A percentile compares a stretch with the other conserved stretches of the same genome.
These are phyloP conservation scores for Pteropus rufus DNA, from an alignment of 2,797 vertebrate genomes.

Conservation along the genomic window DNA sequence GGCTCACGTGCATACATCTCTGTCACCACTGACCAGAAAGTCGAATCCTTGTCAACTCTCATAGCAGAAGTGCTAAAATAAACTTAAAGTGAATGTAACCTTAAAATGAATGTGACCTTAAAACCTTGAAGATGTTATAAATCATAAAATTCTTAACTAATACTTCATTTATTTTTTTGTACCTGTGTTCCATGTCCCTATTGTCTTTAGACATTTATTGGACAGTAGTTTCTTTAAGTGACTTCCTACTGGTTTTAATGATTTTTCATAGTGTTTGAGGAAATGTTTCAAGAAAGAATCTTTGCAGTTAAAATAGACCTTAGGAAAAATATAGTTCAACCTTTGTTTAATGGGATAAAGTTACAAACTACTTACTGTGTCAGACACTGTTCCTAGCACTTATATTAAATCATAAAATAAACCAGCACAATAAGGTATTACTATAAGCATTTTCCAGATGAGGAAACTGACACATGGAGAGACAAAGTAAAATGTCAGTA, in stretches of 20 bases:
- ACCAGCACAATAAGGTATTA: not conserved
- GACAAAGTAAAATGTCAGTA: not conserved
- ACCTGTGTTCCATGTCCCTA: not conserved
- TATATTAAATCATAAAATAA: not conserved
- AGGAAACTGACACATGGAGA: not conserved
- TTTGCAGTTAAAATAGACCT: not conserved
- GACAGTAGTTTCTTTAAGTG: constrained; percentile 12
- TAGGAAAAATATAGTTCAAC: not conserved
- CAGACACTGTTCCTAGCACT: not conserved
- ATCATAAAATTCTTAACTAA: constrained; percentile 63
- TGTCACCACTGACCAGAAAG: constrained; percentile 62
- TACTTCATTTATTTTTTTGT: constrained; percentile 70
- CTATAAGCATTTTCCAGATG: not conserved
- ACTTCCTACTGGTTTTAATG: constrained; percentile 51
- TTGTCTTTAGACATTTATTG: constrained; percentile 47
- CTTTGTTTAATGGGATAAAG: not conserved
- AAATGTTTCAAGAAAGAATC: constrained; percentile 41
- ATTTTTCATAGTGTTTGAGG: constrained; percentile 20
- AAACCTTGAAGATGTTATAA: constrained; percentile 74
- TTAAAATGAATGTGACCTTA: constrained; percentile 79
- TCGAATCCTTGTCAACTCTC: constrained; percentile 57
- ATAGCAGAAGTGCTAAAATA: constrained; percentile 55
- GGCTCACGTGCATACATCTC: constrained; percentile 38
- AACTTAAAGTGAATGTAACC: constrained; percentile 61
- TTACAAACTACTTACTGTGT: not conserved